Evolutionary conservation across 2,888 invertebrate genomes (phyloP).

Genomic region (Caenorhabditis angaria): DNA sequence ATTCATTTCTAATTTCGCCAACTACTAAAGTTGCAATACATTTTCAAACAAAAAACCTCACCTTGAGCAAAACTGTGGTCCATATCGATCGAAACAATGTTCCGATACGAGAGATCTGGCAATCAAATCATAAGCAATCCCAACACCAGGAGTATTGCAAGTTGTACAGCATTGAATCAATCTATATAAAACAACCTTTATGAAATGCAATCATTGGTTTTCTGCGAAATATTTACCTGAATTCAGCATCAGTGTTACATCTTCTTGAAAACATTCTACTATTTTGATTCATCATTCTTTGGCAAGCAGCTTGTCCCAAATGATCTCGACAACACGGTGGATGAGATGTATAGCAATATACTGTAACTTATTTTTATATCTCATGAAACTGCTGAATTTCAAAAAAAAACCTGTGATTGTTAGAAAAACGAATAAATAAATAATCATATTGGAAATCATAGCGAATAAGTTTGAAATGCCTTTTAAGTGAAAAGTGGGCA

Average conservation of each 20-base stretch:
- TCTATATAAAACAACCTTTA: slow-evolving; percentile 23
- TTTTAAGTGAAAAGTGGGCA: not conserved
- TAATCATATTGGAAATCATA: slow-evolving; percentile 9
- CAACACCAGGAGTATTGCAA: slow-evolving; percentile 55
- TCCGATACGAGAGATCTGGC: slow-evolving; percentile 60
- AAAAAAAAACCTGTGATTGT: not conserved
- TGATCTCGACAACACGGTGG: slow-evolving; percentile 65
- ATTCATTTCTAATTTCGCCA: not conserved
- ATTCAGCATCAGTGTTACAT: slow-evolving; percentile 62
- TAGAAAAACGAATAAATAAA: not conserved
- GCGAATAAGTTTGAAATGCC: slow-evolving; percentile 4
- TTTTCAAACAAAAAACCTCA: not conserved
- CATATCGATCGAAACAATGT: slow-evolving; percentile 64
- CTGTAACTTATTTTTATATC: slow-evolving; percentile 13
- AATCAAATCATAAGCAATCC: slow-evolving; percentile 61
- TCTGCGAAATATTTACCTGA: slow-evolving; percentile 42
- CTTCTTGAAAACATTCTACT: slow-evolving; percentile 48
- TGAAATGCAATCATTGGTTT: not conserved
- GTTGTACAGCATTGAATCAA: slow-evolving; percentile 61
- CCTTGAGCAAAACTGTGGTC: slow-evolving; percentile 56
- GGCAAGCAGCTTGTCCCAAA: slow-evolving; percentile 54
- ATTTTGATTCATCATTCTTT: slow-evolving; percentile 49
- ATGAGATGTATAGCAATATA: slow-evolving; percentile 41
- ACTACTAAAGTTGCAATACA: not conserved
- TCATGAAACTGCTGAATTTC: no score